Evolutionary conservation across 2,113 vertebrate genomes (phyloP).

Genomic region (Campylomormyrus tamandua): DNA sequence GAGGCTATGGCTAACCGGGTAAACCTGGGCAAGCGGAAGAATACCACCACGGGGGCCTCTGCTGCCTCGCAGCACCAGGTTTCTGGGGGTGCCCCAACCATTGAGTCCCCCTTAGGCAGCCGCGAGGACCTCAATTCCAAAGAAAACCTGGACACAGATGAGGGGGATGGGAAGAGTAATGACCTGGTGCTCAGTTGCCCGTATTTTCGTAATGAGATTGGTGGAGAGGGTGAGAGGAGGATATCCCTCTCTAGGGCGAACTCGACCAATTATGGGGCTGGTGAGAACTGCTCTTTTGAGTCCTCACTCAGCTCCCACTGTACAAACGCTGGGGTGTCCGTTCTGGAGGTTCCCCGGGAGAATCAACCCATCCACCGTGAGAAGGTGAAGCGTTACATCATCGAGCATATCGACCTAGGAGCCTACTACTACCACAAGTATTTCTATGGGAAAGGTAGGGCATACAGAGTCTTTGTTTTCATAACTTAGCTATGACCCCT

Average conservation of each 20-base stretch:
- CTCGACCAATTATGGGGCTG: slow-evolving; percentile 68
- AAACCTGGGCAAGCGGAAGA: slow-evolving; percentile 81
- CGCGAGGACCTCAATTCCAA: slow-evolving; percentile 90
- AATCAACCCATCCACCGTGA: slow-evolving; percentile 90
- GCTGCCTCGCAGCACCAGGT: slow-evolving; percentile 75
- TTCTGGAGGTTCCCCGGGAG: slow-evolving; percentile 87
- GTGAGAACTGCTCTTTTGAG: slow-evolving; percentile 90
- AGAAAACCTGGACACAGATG: slow-evolving; percentile 84
- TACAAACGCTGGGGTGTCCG: slow-evolving; percentile 93
- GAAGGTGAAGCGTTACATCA: slow-evolving; percentile 95
- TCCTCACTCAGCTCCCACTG: slow-evolving; percentile 92
- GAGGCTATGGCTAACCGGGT: slow-evolving; percentile 81
- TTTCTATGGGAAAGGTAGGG: slow-evolving; percentile 92
- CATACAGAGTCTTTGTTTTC: not conserved
- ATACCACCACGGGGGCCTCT: slow-evolving; percentile 90
- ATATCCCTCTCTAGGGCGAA: slow-evolving; percentile 85
- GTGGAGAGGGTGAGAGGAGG: slow-evolving; percentile 84
- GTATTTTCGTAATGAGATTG: slow-evolving; percentile 91
- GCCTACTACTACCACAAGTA: slow-evolving; percentile 95
- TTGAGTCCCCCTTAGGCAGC: slow-evolving; percentile 84
- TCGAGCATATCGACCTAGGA: slow-evolving; percentile 93
- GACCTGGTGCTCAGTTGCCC: slow-evolving; percentile 79
- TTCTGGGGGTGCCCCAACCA: slow-evolving; percentile 47
- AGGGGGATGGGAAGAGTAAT: slow-evolving; percentile 90
- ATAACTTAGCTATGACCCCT: not conserved